Conservation (phyloP, 2,113 vertebrate genomes). For the Crotophaga sulcirostris region DNA sequence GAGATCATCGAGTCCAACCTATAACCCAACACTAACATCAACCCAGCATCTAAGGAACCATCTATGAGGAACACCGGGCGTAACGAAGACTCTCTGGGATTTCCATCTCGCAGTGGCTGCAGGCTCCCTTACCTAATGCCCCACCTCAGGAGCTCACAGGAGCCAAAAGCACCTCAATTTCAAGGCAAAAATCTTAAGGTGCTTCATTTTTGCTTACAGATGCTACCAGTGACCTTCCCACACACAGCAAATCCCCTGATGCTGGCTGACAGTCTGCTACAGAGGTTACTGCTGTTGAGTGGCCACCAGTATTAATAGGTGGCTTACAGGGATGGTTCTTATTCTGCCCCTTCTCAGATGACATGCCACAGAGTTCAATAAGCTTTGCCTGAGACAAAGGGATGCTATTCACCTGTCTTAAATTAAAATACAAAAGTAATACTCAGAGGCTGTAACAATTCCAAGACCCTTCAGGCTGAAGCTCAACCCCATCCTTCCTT, state of each 20-base stretch:
- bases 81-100: accelerated
- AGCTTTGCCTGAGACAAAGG: not conserved
- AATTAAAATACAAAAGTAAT: not conserved
- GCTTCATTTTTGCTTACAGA: not conserved
- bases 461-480: not conserved
- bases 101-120: not conserved
- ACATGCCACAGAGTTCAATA: accelerated
- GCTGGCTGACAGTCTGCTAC: not conserved
- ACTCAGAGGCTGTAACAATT: not conserved
- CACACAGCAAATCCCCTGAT: accelerated
- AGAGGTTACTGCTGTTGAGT: not conserved
- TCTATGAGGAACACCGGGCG: not conserved
- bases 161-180: not conserved
- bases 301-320: not conserved
- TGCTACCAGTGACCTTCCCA: not conserved
- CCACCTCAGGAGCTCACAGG: accelerated
- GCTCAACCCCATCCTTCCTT: not conserved
- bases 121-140: accelerated
- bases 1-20: too few relatives aligned
- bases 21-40: too few relatives aligned
- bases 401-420: not conserved
- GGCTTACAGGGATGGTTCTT: not conserved
- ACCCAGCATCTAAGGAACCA: too few relatives aligned
- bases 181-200: not conserved
- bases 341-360: not conserved